phyloP scores from a whole-genome alignment of 1,140 invertebrate species.

The Drepana arcuata region DNA sequence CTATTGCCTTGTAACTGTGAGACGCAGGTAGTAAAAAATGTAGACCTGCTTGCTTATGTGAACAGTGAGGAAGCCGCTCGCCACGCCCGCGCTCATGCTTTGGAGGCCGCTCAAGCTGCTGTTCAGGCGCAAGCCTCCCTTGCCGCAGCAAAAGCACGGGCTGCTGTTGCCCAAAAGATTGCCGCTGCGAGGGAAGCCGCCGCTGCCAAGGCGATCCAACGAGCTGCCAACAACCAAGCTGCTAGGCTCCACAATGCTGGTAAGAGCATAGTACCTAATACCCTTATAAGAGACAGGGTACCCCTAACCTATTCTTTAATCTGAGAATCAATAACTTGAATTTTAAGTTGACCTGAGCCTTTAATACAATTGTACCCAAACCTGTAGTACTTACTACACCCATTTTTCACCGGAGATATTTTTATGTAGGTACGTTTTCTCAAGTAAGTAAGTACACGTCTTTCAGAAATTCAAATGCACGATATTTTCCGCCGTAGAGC shows the following conservation, averaged over 20 bases:
- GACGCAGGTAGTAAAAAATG: neutral
- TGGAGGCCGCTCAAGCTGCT: slow-evolving; percentile 53
- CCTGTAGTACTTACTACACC: too few species aligned
- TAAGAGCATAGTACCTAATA: too few species aligned
- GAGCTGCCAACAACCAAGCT: slow-evolving; percentile 50
- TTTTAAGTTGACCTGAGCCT: too few species aligned
- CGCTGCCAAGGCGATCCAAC: slow-evolving; percentile 53
- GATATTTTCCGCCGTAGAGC: too few species aligned
- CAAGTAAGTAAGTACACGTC: too few species aligned
- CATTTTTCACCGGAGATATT: too few species aligned
- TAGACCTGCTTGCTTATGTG: neutral
- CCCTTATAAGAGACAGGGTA: too few species aligned
- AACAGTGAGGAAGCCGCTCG: slow-evolving; percentile 55
- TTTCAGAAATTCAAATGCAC: too few species aligned
- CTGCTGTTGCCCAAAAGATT: slow-evolving; percentile 52
- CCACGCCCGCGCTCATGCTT: slow-evolving; percentile 45
- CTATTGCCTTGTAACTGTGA: neutral
- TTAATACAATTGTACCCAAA: too few species aligned
- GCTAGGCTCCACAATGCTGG: slow-evolving; percentile 54
- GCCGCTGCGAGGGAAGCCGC: slow-evolving; percentile 54
- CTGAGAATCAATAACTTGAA: too few species aligned
- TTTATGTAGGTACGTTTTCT: too few species aligned
- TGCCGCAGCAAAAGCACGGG: slow-evolving; percentile 51
- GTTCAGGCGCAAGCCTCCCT: slow-evolving; percentile 53
- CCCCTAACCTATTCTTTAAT: too few species aligned